phyloP scores from a whole-genome alignment of 2,888 invertebrate species.

The Theretra japonica region DNA sequence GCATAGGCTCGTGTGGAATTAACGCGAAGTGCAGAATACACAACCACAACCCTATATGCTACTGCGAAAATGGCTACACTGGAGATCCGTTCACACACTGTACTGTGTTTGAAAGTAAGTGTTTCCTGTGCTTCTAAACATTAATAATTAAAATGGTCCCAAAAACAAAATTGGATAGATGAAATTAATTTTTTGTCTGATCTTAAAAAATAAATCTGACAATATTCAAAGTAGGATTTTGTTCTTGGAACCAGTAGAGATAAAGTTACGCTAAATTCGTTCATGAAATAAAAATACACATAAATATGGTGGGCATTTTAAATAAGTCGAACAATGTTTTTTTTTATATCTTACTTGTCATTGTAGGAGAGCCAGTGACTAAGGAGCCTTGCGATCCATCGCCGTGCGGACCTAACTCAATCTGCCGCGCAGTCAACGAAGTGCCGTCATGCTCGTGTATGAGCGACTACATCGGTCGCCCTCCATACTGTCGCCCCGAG shows the following conservation, averaged over 20 bases:
- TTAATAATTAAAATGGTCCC: no score
- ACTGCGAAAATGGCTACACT: slow-evolving; percentile 88
- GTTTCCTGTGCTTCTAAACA: background rate
- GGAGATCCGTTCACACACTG: slow-evolving; percentile 93
- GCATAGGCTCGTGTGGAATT: slow-evolving; percentile 91
- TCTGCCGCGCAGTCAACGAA: slow-evolving; percentile 85
- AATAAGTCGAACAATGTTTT: background rate
- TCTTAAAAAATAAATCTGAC: no score
- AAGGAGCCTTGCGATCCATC: slow-evolving; percentile 87
- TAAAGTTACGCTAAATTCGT: background rate
- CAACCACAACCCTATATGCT: slow-evolving; percentile 94
- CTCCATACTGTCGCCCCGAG: slow-evolving; percentile 92
- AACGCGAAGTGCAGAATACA: slow-evolving; percentile 91
- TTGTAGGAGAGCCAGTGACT: slow-evolving; percentile 57
- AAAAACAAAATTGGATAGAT: no score
- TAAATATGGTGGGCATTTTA: background rate
- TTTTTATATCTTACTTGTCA: slow-evolving; percentile 11
- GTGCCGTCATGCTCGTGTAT: slow-evolving; percentile 89
- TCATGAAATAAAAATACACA: background rate
- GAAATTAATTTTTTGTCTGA: background rate
- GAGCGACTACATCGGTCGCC: slow-evolving; percentile 88
- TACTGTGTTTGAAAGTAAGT: slow-evolving; percentile 63
- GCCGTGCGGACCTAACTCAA: slow-evolving; percentile 92
- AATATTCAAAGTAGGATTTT: no score
- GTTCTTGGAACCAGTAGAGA: no score